Percentiles rank a stretch among this genome's conserved stretches.
phyloP scores from a whole-genome alignment of 37 sponge, comb jelly and placozoan genomes.

The Agelas oroides region DNA sequence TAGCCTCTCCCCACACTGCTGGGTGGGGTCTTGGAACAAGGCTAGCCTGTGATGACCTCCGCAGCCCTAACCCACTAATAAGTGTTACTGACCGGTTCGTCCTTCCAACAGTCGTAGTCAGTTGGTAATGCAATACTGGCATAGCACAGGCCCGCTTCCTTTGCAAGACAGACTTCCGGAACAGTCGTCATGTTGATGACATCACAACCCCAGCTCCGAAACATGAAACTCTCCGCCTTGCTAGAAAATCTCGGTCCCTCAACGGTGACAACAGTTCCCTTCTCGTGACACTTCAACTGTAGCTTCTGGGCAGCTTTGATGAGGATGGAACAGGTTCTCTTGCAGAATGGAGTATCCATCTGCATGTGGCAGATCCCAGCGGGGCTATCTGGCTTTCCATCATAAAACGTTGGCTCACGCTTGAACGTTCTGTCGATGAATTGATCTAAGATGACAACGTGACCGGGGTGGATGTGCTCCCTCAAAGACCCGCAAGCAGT shows the following conservation, averaged over 20 bases:
- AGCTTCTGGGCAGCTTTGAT: slow-evolving; percentile 59
- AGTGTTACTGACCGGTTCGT: slow-evolving; percentile 40
- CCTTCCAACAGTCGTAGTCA: slow-evolving; percentile 96
- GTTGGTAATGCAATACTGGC: slow-evolving; percentile 93
- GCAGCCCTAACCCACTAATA: no score
- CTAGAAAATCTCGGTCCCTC: slow-evolving; percentile 98
- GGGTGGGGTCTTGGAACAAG: no score
- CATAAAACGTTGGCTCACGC: slow-evolving; percentile 76
- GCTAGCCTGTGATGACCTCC: no score
- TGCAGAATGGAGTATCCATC: slow-evolving; percentile 95
- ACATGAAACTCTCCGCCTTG: slow-evolving; percentile 90
- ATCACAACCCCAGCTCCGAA: slow-evolving; percentile 83
- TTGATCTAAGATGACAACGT: slow-evolving; percentile 90
- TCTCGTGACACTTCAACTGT: slow-evolving; percentile 47
- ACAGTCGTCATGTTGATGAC: slow-evolving; percentile 97
- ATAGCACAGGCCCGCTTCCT: slow-evolving; percentile 90
- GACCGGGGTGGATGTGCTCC: slow-evolving; percentile 90
- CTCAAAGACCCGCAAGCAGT: slow-evolving; percentile 92
- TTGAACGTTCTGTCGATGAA: slow-evolving; percentile 89
- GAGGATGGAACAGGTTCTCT: slow-evolving; percentile 49
- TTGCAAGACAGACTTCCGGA: slow-evolving; percentile 95
- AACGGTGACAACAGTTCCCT: slow-evolving; percentile 87
- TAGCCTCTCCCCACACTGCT: no score
- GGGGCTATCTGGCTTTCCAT: slow-evolving; percentile 53
- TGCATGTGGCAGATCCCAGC: slow-evolving; percentile 90